phyloP scores from a whole-genome alignment of 2,888 invertebrate species.

The Gastracanthus pulcherrimus region DNA sequence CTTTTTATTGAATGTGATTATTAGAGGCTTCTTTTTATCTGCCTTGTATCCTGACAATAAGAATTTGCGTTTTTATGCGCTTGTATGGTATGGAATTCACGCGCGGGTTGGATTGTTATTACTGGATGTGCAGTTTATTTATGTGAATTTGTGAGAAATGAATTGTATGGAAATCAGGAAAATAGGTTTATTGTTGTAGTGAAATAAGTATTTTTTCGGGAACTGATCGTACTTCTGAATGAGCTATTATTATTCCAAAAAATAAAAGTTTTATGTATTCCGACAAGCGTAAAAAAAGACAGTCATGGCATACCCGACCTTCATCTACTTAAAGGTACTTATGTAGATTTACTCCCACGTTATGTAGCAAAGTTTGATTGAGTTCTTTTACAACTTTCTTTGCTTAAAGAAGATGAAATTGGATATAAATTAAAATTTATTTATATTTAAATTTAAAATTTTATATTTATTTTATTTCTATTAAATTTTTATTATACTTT shows the following conservation, averaged over 20 bases:
- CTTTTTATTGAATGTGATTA: constrained; percentile 34
- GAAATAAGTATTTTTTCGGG: neutral
- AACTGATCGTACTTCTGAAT: neutral
- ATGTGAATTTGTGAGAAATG: neutral
- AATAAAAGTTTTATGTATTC: no score
- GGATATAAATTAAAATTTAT: no score
- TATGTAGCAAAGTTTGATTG: neutral
- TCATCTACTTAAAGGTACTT: neutral
- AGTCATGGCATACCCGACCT: neutral
- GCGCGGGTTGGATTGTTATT: no score
- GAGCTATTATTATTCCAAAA: no score
- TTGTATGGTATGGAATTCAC: no score
- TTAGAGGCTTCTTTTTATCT: constrained; percentile 20
- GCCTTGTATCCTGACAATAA: neutral
- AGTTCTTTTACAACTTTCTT: no score
- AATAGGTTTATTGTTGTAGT: neutral
- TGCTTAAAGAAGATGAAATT: no score
- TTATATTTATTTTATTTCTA: no score
- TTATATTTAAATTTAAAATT: no score
- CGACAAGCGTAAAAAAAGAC: no score
- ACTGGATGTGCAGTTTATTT: neutral
- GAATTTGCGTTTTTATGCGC: no score
- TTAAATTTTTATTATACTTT: no score
- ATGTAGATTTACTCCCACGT: neutral
- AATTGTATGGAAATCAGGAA: neutral